Evolutionary conservation across 2,888 invertebrate genomes (phyloP).

Genomic region (Lapara coniferarum): DNA sequence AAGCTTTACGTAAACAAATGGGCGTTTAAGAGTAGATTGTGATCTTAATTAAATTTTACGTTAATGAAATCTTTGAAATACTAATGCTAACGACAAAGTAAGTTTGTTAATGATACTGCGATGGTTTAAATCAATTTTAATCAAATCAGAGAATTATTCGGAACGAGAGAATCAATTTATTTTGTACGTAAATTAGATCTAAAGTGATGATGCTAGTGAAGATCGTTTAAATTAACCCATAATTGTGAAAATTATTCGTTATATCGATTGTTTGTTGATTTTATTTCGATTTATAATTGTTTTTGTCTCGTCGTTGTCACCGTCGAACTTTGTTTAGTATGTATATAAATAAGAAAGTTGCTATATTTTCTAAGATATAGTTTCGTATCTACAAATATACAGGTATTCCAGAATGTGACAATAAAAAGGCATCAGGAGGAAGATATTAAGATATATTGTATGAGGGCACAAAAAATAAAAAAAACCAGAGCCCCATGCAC

Average conservation of each 20-base stretch:
- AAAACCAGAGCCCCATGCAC: too few species aligned
- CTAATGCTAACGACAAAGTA: slow-evolving; percentile 42
- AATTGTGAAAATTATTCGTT: slow-evolving; percentile 32
- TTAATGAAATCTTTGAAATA: slow-evolving; percentile 42
- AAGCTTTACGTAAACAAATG: slow-evolving; percentile 21
- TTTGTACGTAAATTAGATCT: slow-evolving; percentile 53
- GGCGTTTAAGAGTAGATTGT: slow-evolving; percentile 21
- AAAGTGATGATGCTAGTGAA: slow-evolving; percentile 48
- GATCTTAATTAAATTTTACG: slow-evolving; percentile 41
- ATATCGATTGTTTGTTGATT: neutral
- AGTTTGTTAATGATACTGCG: slow-evolving; percentile 47
- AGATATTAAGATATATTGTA: too few species aligned
- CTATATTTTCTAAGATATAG: too few species aligned
- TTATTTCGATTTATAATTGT: neutral
- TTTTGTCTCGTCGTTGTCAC: neutral
- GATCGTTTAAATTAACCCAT: slow-evolving; percentile 45
- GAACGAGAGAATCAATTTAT: slow-evolving; percentile 63
- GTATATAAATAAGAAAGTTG: too few species aligned
- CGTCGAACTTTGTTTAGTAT: too few species aligned
- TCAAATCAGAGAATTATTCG: slow-evolving; percentile 53
- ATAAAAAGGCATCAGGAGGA: too few species aligned
- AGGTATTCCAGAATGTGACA: too few species aligned
- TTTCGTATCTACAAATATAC: too few species aligned
- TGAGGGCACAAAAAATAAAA: too few species aligned
- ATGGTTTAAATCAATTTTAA: slow-evolving; percentile 54